Conservation (phyloP, 2,797 vertebrate genomes). For the Melanotaenia boesemani region DNA sequence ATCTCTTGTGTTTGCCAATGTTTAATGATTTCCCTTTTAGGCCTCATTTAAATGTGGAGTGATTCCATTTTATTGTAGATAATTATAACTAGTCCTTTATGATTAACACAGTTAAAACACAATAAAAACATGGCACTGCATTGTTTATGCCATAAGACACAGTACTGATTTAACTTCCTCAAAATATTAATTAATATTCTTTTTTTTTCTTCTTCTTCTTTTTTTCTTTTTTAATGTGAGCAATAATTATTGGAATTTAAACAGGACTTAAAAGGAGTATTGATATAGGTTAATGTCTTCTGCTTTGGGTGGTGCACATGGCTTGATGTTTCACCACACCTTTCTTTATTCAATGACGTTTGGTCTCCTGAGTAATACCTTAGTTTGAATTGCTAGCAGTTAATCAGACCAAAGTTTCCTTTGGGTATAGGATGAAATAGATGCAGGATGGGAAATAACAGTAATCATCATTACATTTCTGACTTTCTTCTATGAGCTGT, state of each 20-base stretch:
- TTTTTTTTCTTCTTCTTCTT: too few relatives aligned
- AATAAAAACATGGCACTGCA: not conserved
- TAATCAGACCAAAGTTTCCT: not conserved
- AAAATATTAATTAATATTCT: not conserved
- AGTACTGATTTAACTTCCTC: not conserved
- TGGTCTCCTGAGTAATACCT: not conserved
- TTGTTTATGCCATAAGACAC: not conserved
- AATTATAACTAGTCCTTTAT: not conserved
- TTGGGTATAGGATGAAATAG: not conserved
- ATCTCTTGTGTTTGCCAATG: not conserved
- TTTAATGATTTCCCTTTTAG: conserved; percentile 5
- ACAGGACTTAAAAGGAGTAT: not conserved
- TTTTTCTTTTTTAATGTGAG: not conserved
- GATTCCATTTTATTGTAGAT: conserved; percentile 7
- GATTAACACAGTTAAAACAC: not conserved
- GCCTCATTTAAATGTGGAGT: not conserved
- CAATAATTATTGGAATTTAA: not conserved
- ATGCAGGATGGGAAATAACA: not conserved
- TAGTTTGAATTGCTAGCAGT: not conserved
- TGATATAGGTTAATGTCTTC: not conserved
- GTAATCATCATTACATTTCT: not conserved
- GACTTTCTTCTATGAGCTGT: not conserved
- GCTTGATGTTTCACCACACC: not conserved
- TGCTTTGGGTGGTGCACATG: not conserved
- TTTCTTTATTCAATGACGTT: not conserved